phyloP scores from a whole-genome alignment of 2,888 invertebrate genomes.

The Microdon myrmicae region DNA sequence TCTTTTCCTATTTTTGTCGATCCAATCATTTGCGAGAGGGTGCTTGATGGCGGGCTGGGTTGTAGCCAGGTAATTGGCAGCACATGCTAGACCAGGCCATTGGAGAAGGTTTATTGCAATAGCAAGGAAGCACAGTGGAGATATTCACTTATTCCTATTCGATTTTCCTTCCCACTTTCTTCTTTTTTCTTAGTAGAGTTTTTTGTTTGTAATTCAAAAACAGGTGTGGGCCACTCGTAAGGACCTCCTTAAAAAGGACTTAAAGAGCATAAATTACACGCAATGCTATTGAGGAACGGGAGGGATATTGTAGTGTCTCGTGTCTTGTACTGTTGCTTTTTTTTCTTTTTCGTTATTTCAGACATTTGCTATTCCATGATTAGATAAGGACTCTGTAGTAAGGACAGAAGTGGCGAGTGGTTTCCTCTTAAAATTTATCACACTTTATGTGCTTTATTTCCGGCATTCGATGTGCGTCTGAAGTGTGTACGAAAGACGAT shows the following conservation, averaged over 20 bases:
- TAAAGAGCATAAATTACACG: slow-evolving; percentile 40
- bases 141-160: not conserved
- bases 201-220: not conserved
- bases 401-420: slow-evolving; percentile 19
- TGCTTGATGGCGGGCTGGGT: slow-evolving; percentile 1
- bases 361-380: too few species aligned
- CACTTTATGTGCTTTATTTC: slow-evolving; percentile 30
- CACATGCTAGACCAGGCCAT: slow-evolving; percentile 42
- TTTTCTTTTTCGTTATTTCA: not conserved
- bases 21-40: not conserved
- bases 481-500: slow-evolving; percentile 21
- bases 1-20: slow-evolving; percentile 6
- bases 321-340: slow-evolving; percentile 5
- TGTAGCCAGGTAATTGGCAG: slow-evolving; percentile 43
- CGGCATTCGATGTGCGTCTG: slow-evolving; percentile 22
- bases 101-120: slow-evolving; percentile 33
- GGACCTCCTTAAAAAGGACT: slow-evolving; percentile 21
- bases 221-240: slow-evolving; percentile 9
- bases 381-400: too few species aligned
- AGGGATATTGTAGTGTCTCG: slow-evolving; percentile 25
- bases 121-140: slow-evolving; percentile 9
- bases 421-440: slow-evolving; percentile 39
- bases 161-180: too few species aligned
- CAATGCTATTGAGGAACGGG: slow-evolving; percentile 38
- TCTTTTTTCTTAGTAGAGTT: slow-evolving; percentile 4